Base-by-base conservation (phyloP, 2,113 vertebrate genomes). In the Gorsachius goisagi region DNA sequence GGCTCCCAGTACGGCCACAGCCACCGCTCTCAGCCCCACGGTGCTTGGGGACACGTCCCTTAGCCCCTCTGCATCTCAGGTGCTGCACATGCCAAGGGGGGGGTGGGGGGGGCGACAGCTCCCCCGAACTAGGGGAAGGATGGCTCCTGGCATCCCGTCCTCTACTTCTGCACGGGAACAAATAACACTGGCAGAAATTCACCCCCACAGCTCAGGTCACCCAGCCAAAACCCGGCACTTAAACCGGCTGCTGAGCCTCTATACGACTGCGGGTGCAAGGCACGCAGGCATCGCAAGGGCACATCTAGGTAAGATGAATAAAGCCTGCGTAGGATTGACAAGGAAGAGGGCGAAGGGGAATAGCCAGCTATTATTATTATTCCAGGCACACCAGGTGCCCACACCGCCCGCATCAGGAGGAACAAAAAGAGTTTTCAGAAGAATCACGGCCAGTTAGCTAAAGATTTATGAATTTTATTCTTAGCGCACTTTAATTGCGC, bases 401-500 rank as follows among this genome's bases (percentile, higher is more conserved):
- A 28, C 56, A 35, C 66, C 5, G 2, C 55, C 87, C 32, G 3
- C 91, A 71, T 83, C 83, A 33, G 44, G 77, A 92, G 71, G 91
- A 93, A 78, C 88, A 88, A 68, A 84, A 85, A 64, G 84, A 90
- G 66, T 91, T 91, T 95, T 73, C 71, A 52, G 64, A 85, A 84
- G 86, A 88, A 90, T 47, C 64, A 8, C 32, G 5, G 88, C 47
- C 94, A 90, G 49, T 90, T 93, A 88, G 94, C 95, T 41, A 30
- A 85, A 94, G 92, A 97, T 95, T 87, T 71, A 94, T 89, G 86
- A 77, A 82, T 95, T 89, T 89, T 60, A 87, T 91, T 92, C 95
- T 92, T 74, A 63, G 85, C 2, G 88, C 23, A 6, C 91, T 97
- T 98, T 97, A 98, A 98, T 98, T 97, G 97, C 89, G 2, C 88